A percentile compares a stretch with the other conserved stretches of the same genome.
phyloP scores from a whole-genome alignment of 2,113 vertebrate species.

The Scartelaos histophorus region DNA sequence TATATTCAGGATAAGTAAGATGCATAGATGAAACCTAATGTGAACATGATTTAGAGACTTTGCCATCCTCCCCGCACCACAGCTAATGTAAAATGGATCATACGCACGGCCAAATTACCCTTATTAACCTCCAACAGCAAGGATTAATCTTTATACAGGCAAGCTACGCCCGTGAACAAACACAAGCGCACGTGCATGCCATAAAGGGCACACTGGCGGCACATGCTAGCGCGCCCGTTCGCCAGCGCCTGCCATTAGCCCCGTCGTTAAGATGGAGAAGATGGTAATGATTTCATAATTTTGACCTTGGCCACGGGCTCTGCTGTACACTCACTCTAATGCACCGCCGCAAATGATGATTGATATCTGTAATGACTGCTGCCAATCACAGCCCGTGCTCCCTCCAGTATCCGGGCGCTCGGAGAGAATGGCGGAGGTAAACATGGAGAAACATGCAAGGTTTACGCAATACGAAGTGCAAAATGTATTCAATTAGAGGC shows the following conservation, averaged over 20 bases:
- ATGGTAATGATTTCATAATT: conserved; percentile 64
- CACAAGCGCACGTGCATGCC: not conserved
- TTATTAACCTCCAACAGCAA: conserved; percentile 65
- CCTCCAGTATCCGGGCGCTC: conserved; percentile 49
- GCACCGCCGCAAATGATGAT: conserved; percentile 66
- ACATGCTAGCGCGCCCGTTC: conserved; percentile 18
- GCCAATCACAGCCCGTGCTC: conserved; percentile 58
- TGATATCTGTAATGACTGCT: conserved; percentile 65
- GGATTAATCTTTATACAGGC: conserved; percentile 62
- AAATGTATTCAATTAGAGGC: not conserved
- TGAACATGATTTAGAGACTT: not conserved
- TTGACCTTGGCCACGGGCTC: conserved; percentile 70
- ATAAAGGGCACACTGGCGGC: conserved; percentile 8
- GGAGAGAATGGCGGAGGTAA: not conserved
- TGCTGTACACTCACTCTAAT: conserved; percentile 66
- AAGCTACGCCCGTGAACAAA: conserved; percentile 31
- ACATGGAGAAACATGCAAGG: not conserved
- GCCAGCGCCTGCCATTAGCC: conserved; percentile 57
- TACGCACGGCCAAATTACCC: conserved; percentile 47
- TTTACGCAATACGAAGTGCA: not conserved
- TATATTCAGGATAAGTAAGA: not conserved
- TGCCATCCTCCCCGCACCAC: not conserved
- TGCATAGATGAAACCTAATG: not conserved
- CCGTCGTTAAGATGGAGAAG: conserved; percentile 58
- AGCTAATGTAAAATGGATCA: not conserved